Conservation (phyloP, 2,113 vertebrate genomes). For the Stigmatopora argus region DNA sequence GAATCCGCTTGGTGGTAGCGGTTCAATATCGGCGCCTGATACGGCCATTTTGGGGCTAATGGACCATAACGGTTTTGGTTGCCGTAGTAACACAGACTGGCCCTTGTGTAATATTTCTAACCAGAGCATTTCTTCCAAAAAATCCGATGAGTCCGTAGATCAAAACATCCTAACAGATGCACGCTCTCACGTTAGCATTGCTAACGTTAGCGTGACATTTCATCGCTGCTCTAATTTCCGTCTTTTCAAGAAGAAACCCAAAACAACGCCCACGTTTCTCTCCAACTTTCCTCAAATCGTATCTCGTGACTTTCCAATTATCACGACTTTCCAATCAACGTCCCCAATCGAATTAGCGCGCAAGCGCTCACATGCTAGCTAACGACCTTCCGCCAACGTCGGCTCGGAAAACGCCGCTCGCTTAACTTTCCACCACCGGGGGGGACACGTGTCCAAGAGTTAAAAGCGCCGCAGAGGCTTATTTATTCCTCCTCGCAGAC, state of each 20-base stretch:
- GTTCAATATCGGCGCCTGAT: too few relatives aligned
- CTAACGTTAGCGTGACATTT: neutral
- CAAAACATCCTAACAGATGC: too few relatives aligned
- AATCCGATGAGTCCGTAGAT: too few relatives aligned
- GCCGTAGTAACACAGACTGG: too few relatives aligned
- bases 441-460: constrained; percentile 27
- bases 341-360: constrained; percentile 15
- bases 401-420: neutral
- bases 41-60: too few relatives aligned
- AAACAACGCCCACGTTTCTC: constrained; percentile 10
- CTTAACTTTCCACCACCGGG: neutral
- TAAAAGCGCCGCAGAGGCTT: constrained; percentile 51
- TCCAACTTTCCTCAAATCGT: neutral
- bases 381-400: constrained; percentile 1
- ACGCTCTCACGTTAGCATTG: neutral
- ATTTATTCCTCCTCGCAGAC: constrained; percentile 60
- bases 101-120: too few relatives aligned
- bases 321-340: constrained; percentile 17
- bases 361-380: neutral
- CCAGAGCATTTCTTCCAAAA: too few relatives aligned
- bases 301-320: constrained; percentile 24
- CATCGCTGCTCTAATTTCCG: neutral
- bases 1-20: too few relatives aligned
- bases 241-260: neutral
- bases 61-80: too few relatives aligned